Evolutionary conservation across 2,888 invertebrate genomes (phyloP).

Genomic region (Achlya flavicornis): DNA sequence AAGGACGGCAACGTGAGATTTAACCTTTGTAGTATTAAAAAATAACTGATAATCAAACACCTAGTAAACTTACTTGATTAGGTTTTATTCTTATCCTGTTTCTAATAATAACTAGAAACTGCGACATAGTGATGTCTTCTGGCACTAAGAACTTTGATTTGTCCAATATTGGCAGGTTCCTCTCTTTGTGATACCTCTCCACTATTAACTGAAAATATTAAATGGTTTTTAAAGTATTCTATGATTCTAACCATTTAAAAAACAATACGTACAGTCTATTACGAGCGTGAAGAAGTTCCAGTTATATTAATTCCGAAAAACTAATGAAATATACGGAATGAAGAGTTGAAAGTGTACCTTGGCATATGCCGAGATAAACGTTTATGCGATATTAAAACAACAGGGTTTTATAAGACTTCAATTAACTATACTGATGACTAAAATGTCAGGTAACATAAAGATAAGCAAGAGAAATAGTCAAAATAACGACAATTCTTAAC

Average conservation of each 20-base stretch:
- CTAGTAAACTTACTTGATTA: slow-evolving; percentile 86
- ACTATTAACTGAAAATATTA: slow-evolving; percentile 87
- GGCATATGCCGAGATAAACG: too few species aligned
- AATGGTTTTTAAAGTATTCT: neutral
- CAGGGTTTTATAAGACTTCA: neutral
- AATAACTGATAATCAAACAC: too few species aligned
- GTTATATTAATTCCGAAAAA: too few species aligned
- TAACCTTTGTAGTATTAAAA: too few species aligned
- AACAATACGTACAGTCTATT: too few species aligned
- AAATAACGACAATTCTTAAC: neutral
- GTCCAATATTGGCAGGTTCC: slow-evolving; percentile 89
- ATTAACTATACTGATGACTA: neutral
- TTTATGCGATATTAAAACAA: neutral
- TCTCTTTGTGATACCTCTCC: slow-evolving; percentile 91
- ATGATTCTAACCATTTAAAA: too few species aligned
- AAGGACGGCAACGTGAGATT: too few species aligned
- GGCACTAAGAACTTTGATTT: slow-evolving; percentile 95
- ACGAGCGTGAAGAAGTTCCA: too few species aligned
- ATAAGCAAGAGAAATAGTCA: neutral
- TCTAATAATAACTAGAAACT: slow-evolving; percentile 91
- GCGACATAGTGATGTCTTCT: slow-evolving; percentile 94
- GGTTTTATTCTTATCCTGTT: slow-evolving; percentile 79
- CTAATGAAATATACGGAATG: too few species aligned
- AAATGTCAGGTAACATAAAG: neutral
- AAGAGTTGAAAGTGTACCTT: too few species aligned